These are phyloP conservation scores for Eristalis tenax DNA, from an alignment of 2,888 invertebrate species.

Conservation along the genomic window DNA sequence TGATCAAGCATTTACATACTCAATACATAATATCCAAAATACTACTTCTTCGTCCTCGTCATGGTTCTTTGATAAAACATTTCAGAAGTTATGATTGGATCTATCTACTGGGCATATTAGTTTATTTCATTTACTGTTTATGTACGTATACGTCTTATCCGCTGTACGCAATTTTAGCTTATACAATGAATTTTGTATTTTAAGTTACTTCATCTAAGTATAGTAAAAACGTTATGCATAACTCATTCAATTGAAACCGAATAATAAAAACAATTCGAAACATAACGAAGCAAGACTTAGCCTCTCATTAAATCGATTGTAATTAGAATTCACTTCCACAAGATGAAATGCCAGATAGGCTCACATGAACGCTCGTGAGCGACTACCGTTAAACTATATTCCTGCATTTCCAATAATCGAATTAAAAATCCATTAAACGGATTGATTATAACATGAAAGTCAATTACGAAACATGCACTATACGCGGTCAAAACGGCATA, in stretches of 20 bases:
- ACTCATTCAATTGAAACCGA: conserved; percentile 50
- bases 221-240: conserved; percentile 22
- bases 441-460: conserved; percentile 44
- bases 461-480: conserved; percentile 33
- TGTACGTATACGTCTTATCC: neutral
- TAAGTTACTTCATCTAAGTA: conserved; percentile 9
- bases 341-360: conserved; percentile 40
- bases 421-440: conserved; percentile 32
- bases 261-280: conserved; percentile 55
- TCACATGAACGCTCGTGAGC: conserved; percentile 31
- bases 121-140: neutral
- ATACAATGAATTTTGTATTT: neutral
- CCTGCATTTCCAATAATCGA: conserved; percentile 39
- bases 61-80: too few species aligned
- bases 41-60: too few species aligned
- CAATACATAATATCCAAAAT: too few species aligned
- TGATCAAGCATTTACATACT: too few species aligned
- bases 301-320: conserved; percentile 50
- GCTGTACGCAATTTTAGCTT: neutral
- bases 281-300: conserved; percentile 38
- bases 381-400: conserved; percentile 20
- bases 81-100: too few species aligned
- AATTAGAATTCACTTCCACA: conserved; percentile 53
- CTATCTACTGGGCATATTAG: neutral
- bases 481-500: conserved; percentile 26